Evolutionary conservation across 2,113 vertebrate species (phyloP), one percentile per base, ranked within the genome.

Genomic region (Monarcha castaneiventris): DNA sequence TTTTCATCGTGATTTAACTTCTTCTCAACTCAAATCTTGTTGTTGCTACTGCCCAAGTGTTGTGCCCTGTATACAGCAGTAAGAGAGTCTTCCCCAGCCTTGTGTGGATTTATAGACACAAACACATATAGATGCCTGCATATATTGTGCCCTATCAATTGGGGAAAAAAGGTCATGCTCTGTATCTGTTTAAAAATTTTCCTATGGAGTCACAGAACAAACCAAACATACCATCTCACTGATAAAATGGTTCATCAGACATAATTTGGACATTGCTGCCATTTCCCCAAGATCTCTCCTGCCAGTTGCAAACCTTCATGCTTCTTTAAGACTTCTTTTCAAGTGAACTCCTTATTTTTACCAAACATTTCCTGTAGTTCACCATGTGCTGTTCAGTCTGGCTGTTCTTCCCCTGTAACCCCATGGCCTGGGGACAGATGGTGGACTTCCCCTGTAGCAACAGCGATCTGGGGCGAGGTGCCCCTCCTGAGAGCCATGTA

Each of bases 51-150:
- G 49, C 32, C 14, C 68, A 41, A 69, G n/a, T 29, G 32, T 68
- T 92, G 90, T 64, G 8, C 2, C 6, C 51, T 63, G 12, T 51
- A 11, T 26, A 29, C 7, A 35, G 39, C 17, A 76, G 23, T 33
- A 77, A 30, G 4, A 58, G 21, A 46, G 23, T 16, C 30, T 71
- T 84, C 7, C 13, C 15, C 33, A 82, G 1, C 0, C 5, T 54
- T 3, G 0, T 48, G 12, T n/a, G 19, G 37, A 37, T 56, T 75
- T 69, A 32, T 19, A 46, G 7, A 27, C 7, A 72, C 2, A 25
- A 5, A 35, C 19, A 39, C 16, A 35, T 4, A 39, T 2, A 48
- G 4, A 41, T 9, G 18, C 3, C 33, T 37, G 25, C 0, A 1
- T 41, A 18, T 83, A 18, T 44, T 39, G 9, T 3, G 1, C 21